These are phyloP conservation scores for Suncus etruscus DNA, from an alignment of 2,113 vertebrate species.

Conservation along the genomic window DNA sequence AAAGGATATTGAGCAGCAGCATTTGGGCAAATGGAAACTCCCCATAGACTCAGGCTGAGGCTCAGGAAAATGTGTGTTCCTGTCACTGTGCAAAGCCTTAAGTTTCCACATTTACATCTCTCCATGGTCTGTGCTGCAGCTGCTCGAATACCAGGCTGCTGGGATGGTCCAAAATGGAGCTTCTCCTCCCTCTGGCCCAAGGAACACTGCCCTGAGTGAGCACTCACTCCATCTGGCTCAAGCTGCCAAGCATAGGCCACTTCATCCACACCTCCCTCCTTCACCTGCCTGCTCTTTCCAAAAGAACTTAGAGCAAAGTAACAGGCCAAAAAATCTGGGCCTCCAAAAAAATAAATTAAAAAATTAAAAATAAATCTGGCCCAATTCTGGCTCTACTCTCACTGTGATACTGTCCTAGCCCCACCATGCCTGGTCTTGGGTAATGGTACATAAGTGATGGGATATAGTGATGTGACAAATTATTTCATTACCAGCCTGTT, in stretches of 20 bases:
- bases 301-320: background rate
- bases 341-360: too few species aligned
- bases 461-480: background rate
- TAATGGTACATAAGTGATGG: too few species aligned
- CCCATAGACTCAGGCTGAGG: background rate
- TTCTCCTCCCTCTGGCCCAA: background rate
- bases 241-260: background rate
- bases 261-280: background rate
- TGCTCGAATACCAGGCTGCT: background rate
- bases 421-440: too few species aligned
- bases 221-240: background rate
- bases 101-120: background rate
- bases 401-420: background rate
- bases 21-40: background rate
- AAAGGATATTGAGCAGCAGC: background rate
- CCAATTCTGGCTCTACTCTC: background rate
- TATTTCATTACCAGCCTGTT: background rate
- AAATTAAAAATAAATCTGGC: background rate
- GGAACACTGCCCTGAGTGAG: background rate
- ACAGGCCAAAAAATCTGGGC: background rate
- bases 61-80: background rate
- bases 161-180: background rate
- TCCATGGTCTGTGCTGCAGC: background rate
- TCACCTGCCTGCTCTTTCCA: background rate
- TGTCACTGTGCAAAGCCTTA: background rate